Evolutionary conservation across 2,113 vertebrate species (phyloP).

Genomic region (Vireo altiloquus): DNA sequence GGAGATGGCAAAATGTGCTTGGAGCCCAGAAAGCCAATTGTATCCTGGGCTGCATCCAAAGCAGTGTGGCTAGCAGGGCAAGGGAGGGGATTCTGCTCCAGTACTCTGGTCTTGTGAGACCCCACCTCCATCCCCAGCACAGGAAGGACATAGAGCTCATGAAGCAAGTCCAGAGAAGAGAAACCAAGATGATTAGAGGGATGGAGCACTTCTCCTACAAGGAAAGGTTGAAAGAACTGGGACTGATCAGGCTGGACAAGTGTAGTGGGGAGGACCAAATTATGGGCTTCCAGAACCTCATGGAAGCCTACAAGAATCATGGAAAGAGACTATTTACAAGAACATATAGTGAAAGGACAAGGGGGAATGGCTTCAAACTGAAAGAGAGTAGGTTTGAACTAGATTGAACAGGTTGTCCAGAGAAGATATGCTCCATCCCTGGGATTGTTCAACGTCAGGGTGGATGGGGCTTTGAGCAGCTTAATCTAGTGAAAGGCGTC

Average conservation of each 20-base stretch:
- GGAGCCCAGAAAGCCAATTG: not conserved
- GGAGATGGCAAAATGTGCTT: accelerated
- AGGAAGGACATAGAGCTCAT: not conserved
- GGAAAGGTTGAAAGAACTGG: not conserved
- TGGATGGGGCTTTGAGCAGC: not conserved
- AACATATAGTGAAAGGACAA: not conserved
- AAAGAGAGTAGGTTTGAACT: not conserved
- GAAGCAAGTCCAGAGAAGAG: not conserved
- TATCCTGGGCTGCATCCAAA: not conserved
- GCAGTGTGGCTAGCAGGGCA: not conserved
- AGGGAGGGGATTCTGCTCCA: not conserved
- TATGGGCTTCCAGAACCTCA: not conserved
- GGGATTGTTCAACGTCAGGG: not conserved
- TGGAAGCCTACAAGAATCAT: not conserved
- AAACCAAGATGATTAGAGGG: not conserved
- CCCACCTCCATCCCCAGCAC: too few relatives aligned
- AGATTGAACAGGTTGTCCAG: not conserved
- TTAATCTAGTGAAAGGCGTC: not conserved
- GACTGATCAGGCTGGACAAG: not conserved
- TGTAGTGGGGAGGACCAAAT: too few relatives aligned
- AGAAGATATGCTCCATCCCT: not conserved
- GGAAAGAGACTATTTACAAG: not conserved
- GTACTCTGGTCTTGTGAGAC: accelerated
- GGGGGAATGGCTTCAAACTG: not conserved
- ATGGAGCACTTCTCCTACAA: not conserved